These are phyloP conservation scores for Drosophila algonquin DNA, from an alignment of 2,888 invertebrate species.

Conservation along the genomic window DNA sequence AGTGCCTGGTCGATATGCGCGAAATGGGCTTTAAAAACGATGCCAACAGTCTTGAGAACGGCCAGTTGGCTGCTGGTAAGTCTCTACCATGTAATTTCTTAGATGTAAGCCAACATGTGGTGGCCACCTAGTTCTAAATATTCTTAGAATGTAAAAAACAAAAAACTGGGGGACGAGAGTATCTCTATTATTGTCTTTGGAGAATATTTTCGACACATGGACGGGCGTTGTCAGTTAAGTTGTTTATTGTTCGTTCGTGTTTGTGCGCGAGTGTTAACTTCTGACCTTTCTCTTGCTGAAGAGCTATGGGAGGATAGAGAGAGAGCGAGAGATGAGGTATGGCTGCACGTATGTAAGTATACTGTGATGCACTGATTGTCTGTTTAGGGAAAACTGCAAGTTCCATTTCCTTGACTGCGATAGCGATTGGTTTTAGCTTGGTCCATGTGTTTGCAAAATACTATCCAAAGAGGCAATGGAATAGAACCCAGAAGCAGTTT, in stretches of 20 bases:
- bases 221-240: conserved; percentile 38
- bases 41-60: conserved; percentile 82
- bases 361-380: conserved; percentile 21
- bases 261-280: conserved; percentile 35
- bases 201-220: conserved; percentile 76
- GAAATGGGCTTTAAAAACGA: conserved; percentile 83
- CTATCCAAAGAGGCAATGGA: conserved; percentile 80
- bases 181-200: conserved; percentile 57
- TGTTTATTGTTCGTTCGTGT: conserved; percentile 16
- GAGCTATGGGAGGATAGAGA: conserved; percentile 4
- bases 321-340: neutral
- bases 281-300: neutral
- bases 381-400: conserved; percentile 69
- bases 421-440: conserved; percentile 68
- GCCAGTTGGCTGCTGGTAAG: conserved; percentile 82
- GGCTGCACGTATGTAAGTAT: conserved; percentile 69
- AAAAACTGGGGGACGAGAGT: neutral
- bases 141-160: neutral
- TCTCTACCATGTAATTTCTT: conserved; percentile 21
- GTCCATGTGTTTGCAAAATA: conserved; percentile 83
- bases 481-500: conserved; percentile 78
- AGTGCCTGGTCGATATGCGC: conserved; percentile 83
- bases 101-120: neutral
- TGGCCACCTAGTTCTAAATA: neutral
- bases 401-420: conserved; percentile 76